Evolutionary conservation across 2,888 invertebrate species (phyloP), one percentile per base, ranked within the genome.

Genomic region (Nasonia oneida): DNA sequence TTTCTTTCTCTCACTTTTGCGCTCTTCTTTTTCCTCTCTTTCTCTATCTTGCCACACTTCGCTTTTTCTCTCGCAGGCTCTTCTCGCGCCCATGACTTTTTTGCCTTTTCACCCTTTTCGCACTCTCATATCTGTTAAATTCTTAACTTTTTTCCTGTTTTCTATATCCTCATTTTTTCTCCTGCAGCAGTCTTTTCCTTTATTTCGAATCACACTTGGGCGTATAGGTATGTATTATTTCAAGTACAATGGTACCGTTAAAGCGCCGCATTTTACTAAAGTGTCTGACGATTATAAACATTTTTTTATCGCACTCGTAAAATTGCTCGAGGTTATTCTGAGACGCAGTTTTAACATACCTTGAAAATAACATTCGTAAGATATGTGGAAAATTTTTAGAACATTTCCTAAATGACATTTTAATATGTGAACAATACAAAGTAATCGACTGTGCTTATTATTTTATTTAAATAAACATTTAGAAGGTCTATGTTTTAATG

Each of bases 81-180:
- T 23, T 78, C 39, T 23, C 42, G 42, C 47, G 53, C 23, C 70
- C 15, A 53, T 14, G 14, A 2, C 18, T n/a, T 75, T 74, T 73
- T 73, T 73, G 15, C 18, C 39, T 75, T 37, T 82, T 39, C 8
- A 33, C 14, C 33, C 37, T 39, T 42, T 71, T 70, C 53, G 12
- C 64, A 23, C 76, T 64, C 75, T 76, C 23, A 47, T 71, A 57
- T n/a, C 33, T 53, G 70, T 70, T 76, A 29, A 29, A 76, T 77
- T 70, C 67, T 67, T n/a, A 57, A 57, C n/a, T n/a, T 15, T 77
- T 76, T 53, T 61, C 42, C 15, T 18, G 6, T 6, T 64, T 64
- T 74, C 12, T 14, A 29, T 3, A 57, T 53, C 47, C 18, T 5
- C 71, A 12, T 14, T 33, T n/a, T 47, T 78, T 61, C 8, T 12